Base-by-base conservation (phyloP, 2,888 invertebrate genomes). In the Metellina segmentata region DNA sequence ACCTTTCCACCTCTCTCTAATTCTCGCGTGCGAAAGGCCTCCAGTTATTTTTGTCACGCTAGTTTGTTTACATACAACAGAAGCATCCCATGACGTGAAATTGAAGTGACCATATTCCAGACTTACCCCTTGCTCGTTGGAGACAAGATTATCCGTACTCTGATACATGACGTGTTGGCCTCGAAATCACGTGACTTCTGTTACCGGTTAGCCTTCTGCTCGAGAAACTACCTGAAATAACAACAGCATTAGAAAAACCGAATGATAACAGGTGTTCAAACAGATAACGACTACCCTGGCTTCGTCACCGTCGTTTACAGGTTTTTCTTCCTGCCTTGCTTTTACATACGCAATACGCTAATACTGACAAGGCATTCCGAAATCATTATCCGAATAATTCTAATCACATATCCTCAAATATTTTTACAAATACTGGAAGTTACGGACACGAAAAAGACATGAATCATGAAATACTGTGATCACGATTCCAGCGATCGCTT, bases 221-320 rank as follows among this genome's bases (percentile, higher is more conserved):
- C 70, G 71, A 49, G 61, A 81, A 48, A 53, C 34, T 52, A 61
- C 69, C 77, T 78, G 72, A 13, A 89, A 53, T 20, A 78, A 90
- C 61, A 90, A 75, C 20, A 75, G 49, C 7, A 81, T 74, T 16
- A 61, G 20, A 20, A 69, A 19, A 83, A 48, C 34, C 75, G 34
- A 89, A 86, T 77, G 90, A 81, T 85, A 91, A 87, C 87, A 91
- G 87, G 83, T 91, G 91, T 83, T 87, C 79, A 77, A 87, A 83
- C 74, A 85, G 81, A 77, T 87, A 74, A 72, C 78, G 19, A 53
- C 85, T 85, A 52, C 81, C 20, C 70, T 19, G 48, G 4, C 49
- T 78, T 77, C 70, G 61, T 48, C 48, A 34, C 4, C 16, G 13
- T 7, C 6, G 0, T 49, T 51, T 77, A 1, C 52, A 49, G 4